phyloP scores from a whole-genome alignment of 2,113 vertebrate species.

The Erythrocercus mccallii region DNA sequence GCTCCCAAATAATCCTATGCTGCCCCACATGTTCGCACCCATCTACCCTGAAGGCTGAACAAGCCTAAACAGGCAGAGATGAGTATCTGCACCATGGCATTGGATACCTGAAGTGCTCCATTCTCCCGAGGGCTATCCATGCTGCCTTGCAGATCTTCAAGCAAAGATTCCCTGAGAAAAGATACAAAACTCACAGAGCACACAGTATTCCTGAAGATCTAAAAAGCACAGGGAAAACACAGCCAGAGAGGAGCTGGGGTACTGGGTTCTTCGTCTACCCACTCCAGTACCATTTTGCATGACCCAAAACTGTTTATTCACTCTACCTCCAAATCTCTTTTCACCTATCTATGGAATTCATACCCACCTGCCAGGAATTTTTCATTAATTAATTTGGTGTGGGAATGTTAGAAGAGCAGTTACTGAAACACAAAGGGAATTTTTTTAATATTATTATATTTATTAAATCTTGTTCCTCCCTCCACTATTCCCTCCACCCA shows the following conservation, averaged over 20 bases:
- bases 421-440: background rate
- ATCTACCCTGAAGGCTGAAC: background rate
- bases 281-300: background rate
- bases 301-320: background rate
- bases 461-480: background rate
- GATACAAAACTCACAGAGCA: background rate
- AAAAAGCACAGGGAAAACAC: background rate
- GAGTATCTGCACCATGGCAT: background rate
- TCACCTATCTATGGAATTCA: conserved; percentile 16
- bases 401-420: background rate
- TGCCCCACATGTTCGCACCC: background rate
- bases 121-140: background rate
- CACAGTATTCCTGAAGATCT: background rate
- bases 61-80: conserved; percentile 41
- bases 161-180: background rate
- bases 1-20: background rate
- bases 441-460: background rate
- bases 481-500: background rate
- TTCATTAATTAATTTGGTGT: background rate
- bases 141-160: background rate
- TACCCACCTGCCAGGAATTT: background rate
- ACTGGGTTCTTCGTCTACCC: background rate
- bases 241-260: background rate
- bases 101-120: background rate
- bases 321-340: background rate